Base-by-base conservation (phyloP, 35 echinoderm and acorn worm genomes). In the Lytechinus variegatus region DNA sequence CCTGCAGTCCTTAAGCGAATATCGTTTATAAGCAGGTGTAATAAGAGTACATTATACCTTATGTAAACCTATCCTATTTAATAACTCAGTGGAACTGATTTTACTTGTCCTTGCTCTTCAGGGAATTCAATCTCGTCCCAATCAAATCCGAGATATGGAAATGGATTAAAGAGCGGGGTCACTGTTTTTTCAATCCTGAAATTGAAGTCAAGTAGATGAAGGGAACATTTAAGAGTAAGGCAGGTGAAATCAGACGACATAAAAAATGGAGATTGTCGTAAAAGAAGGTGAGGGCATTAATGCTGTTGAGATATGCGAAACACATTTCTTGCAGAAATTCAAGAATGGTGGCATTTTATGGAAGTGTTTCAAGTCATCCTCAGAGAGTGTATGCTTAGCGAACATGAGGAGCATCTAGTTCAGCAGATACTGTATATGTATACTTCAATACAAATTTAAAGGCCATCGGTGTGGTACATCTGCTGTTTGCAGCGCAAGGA, bases 161-260 rank as follows among this genome's bases (percentile, higher is more conserved):
- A 79, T 24, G 3, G 66, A 6, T 79, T 12, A 24, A 79, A 79
- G n/a, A 79, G 66, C 66, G 14, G 66, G 66, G 66, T 79, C 66
- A n/a, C 19, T 79, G 66, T 79, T 79, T 79, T 79, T 79, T 79
- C 66, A 79, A 79, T 79, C n/a, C 66, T 79, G 66, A 79, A 79
- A 79, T 79, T 24, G 66, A 24, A 79, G 66, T 79, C 66, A 79
- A 79, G 66, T 19, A 24, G 66, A 24, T 79, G 66, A 24, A 24
- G 66, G n/a, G 19, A n/a, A 24, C 66, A 24, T 79, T 72, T 79
- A 79, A 79, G 66, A 24, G 66, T 79, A 79, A 24, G 16, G 6
- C 66, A 79, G 66, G 21, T 24, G 66, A 79, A 24, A 7, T 79
- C 6, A 7, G 66, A 79, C 19, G 66, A 24, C 16, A 24, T 79